These are phyloP conservation scores for Galerucella pusilla DNA, from an alignment of 2,888 invertebrate genomes.

Conservation along the genomic window DNA sequence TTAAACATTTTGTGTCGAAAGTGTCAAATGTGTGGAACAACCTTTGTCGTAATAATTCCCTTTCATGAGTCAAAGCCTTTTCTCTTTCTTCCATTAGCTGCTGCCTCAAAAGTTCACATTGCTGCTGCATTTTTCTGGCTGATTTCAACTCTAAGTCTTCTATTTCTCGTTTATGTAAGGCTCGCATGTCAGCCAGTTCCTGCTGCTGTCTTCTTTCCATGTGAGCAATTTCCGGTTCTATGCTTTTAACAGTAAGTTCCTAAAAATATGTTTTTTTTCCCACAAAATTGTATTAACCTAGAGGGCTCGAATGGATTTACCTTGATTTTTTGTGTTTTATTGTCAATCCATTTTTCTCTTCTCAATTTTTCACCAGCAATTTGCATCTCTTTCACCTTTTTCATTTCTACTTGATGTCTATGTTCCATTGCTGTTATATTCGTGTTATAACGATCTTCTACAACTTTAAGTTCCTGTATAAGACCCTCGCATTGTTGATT, in stretches of 20 bases:
- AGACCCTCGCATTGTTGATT: slow-evolving; percentile 79
- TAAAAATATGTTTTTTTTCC: slow-evolving; percentile 49
- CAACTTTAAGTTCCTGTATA: slow-evolving; percentile 73
- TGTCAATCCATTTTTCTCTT: slow-evolving; percentile 83
- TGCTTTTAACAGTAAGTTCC: slow-evolving; percentile 87
- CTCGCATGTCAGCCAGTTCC: slow-evolving; percentile 76
- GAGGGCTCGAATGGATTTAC: slow-evolving; percentile 61
- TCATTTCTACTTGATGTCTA: slow-evolving; percentile 79
- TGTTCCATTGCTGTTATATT: slow-evolving; percentile 79
- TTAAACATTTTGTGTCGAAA: neutral
- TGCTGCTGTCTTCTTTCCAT: slow-evolving; percentile 78
- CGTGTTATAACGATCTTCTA: slow-evolving; percentile 74
- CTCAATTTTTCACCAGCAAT: slow-evolving; percentile 80
- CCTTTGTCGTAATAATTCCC: slow-evolving; percentile 71
- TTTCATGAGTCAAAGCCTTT: slow-evolving; percentile 71
- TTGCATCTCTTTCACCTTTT: slow-evolving; percentile 80
- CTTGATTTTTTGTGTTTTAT: slow-evolving; percentile 88
- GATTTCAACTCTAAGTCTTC: slow-evolving; percentile 73
- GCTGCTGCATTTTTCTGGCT: slow-evolving; percentile 71
- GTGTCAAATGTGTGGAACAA: slow-evolving; percentile 43
- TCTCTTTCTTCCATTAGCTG: slow-evolving; percentile 74
- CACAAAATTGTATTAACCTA: too few relatives aligned
- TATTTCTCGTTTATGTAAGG: slow-evolving; percentile 75
- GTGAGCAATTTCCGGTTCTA: slow-evolving; percentile 85
- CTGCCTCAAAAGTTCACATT: slow-evolving; percentile 71